phyloP scores from a whole-genome alignment of 1,140 invertebrate species.

The Calephelis nemesis region DNA sequence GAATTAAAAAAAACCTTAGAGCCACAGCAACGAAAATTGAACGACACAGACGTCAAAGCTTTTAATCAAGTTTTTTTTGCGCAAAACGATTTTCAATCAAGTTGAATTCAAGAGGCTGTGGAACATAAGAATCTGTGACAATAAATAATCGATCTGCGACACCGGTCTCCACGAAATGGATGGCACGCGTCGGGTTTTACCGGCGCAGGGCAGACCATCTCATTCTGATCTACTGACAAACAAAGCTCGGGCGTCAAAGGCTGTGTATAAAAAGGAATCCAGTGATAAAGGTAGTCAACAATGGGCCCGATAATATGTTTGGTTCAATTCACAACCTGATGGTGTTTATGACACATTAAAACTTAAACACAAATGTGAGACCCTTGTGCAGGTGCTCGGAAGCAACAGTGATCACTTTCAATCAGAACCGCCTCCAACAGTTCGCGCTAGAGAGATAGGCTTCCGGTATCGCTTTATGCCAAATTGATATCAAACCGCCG shows the following conservation, averaged over 20 bases:
- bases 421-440: slow-evolving; percentile 18
- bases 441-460: slow-evolving; percentile 53
- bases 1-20: slow-evolving; percentile 7
- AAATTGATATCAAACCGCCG: slow-evolving; percentile 65
- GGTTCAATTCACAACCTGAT: slow-evolving; percentile 29
- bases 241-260: slow-evolving; percentile 72
- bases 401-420: slow-evolving; percentile 28
- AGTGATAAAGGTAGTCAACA: slow-evolving; percentile 76
- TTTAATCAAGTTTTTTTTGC: slow-evolving; percentile 15
- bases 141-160: slow-evolving; percentile 35
- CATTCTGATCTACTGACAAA: slow-evolving; percentile 71
- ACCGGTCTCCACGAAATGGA: slow-evolving; percentile 36
- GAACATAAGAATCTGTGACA: slow-evolving; percentile 43
- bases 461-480: slow-evolving; percentile 70
- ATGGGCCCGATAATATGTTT: slow-evolving; percentile 59
- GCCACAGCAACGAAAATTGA: slow-evolving; percentile 12
- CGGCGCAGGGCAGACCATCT: slow-evolving; percentile 38
- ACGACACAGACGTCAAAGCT: slow-evolving; percentile 17
- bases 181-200: slow-evolving; percentile 48
- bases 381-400: no score
- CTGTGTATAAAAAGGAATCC: slow-evolving; percentile 74
- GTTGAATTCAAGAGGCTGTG: slow-evolving; percentile 20
- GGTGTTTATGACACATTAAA: no score
- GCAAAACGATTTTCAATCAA: slow-evolving; percentile 19
- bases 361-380: no score